Evolutionary conservation across 1,140 invertebrate species (phyloP).

Genomic region (Cyclargus thomasi): DNA sequence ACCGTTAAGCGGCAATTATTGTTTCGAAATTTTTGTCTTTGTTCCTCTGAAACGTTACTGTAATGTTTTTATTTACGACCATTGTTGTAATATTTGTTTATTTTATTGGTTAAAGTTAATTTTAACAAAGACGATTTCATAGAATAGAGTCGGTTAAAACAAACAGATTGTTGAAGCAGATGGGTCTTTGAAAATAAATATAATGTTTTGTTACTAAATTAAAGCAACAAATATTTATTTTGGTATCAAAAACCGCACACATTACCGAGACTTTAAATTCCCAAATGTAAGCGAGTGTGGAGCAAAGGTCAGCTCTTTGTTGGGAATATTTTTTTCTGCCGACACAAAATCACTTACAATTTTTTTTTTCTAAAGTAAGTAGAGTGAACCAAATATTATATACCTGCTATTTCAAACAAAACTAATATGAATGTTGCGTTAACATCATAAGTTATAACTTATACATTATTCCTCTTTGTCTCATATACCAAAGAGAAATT

Average conservation of each 20-base stretch:
- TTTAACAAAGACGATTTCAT: background rate
- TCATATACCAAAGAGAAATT: no score
- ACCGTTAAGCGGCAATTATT: background rate
- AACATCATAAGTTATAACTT: no score
- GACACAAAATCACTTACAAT: conserved; percentile 29
- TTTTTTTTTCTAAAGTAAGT: conserved; percentile 18
- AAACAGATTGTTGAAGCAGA: no score
- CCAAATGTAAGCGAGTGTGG: conserved; percentile 42
- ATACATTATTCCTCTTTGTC: no score
- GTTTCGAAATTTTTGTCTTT: background rate
- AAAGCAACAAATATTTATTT: no score
- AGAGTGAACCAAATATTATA: no score
- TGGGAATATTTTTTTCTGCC: conserved; percentile 49
- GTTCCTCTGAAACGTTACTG: background rate
- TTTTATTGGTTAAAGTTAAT: background rate
- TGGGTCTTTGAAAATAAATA: background rate
- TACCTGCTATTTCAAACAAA: no score
- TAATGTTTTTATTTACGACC: background rate
- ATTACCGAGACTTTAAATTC: conserved; percentile 33
- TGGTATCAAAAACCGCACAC: conserved; percentile 29
- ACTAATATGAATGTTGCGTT: no score
- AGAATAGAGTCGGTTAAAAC: background rate
- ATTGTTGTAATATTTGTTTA: background rate
- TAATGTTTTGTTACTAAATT: no score
- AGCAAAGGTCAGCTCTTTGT: conserved; percentile 54